These are phyloP conservation scores for Myotis findleyi DNA, from an alignment of 2,797 vertebrate genomes.

Conservation along the genomic window DNA sequence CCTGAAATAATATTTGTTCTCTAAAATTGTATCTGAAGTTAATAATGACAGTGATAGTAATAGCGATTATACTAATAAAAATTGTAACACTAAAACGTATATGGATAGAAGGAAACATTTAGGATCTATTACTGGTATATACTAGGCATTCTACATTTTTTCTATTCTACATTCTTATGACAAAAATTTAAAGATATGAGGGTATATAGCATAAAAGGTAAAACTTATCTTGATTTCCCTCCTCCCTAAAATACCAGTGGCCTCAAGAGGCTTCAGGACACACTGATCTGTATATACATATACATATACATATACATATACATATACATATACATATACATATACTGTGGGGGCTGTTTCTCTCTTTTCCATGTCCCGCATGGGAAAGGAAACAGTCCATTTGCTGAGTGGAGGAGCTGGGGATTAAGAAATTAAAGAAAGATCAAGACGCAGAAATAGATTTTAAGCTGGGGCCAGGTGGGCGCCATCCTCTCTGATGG, in stretches of 20 bases:
- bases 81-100: not conserved
- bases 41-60: not conserved
- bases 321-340: too few species aligned
- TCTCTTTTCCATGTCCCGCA: too few species aligned
- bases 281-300: not conserved
- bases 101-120: not conserved
- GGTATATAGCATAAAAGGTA: not conserved
- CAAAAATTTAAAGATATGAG: not conserved
- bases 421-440: too few species aligned
- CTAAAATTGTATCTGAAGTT: slow-evolving; percentile 47
- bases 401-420: too few species aligned
- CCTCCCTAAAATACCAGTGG: not conserved
- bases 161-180: not conserved
- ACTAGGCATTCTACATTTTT: not conserved
- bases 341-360: too few species aligned
- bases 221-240: not conserved
- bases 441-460: too few species aligned
- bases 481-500: too few species aligned
- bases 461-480: too few species aligned
- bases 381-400: too few species aligned
- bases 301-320: too few species aligned
- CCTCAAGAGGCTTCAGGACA: not conserved
- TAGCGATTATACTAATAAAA: not conserved
- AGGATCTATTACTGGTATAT: not conserved
- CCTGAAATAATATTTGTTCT: slow-evolving; percentile 5